These are phyloP conservation scores for Corythaeola cristata DNA, from an alignment of 2,113 vertebrate genomes.

Conservation along the genomic window DNA sequence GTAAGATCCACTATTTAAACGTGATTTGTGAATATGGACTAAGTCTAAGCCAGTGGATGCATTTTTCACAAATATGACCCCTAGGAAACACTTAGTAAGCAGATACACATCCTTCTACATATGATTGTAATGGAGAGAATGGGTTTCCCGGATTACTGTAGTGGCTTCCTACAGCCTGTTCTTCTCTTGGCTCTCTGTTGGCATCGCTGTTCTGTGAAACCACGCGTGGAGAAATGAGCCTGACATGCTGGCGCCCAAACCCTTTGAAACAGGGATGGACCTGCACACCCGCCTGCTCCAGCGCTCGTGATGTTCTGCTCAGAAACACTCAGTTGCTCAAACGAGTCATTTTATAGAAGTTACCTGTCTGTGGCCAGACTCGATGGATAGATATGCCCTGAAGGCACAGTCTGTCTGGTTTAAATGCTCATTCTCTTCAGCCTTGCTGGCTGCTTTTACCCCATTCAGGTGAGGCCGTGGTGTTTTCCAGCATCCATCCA, in stretches of 20 bases:
- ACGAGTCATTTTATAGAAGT: not conserved
- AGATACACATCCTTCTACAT: rapidly evolving
- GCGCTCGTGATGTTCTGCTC: not conserved
- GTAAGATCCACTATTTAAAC: not conserved
- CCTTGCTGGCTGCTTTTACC: not conserved
- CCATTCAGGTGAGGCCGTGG: rapidly evolving
- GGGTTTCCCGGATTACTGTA: not conserved
- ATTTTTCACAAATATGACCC: not conserved
- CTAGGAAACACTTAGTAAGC: not conserved
- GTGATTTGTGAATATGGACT: not conserved
- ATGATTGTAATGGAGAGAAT: not conserved
- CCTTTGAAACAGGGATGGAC: not conserved
- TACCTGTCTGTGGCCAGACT: not conserved
- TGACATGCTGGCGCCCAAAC: not conserved
- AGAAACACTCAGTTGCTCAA: not conserved
- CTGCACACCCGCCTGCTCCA: not conserved
- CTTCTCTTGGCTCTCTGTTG: not conserved
- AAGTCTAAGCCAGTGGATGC: not conserved
- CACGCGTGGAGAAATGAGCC: not conserved
- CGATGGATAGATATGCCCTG: not conserved
- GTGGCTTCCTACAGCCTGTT: not conserved
- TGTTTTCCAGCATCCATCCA: not conserved
- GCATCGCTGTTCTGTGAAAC: not conserved
- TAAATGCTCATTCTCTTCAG: not conserved
- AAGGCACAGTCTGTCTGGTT: not conserved